Evolutionary conservation across 1,140 invertebrate genomes (phyloP).

Genomic region (Hycleus phaleratus): DNA sequence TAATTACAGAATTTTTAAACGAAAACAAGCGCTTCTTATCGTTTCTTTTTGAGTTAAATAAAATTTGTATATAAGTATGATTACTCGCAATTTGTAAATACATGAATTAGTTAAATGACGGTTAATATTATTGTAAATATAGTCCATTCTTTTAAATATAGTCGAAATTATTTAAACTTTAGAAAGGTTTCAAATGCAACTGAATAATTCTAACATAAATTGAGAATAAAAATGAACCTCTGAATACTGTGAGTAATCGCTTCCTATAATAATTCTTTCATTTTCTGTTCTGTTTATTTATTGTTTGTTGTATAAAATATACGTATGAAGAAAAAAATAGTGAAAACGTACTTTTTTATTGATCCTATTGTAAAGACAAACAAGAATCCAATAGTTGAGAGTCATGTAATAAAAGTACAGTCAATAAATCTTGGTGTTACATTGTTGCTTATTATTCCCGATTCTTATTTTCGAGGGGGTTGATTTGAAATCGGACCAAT

Average conservation of each 20-base stretch:
- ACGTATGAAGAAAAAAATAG: conserved; percentile 3
- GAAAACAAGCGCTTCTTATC: too few relatives aligned
- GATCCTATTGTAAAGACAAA: conserved; percentile 20
- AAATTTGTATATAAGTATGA: conserved; percentile 9
- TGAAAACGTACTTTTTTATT: conserved; percentile 20
- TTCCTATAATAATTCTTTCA: conserved; percentile 14
- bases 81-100: conserved; percentile 9
- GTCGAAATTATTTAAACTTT: conserved; percentile 3
- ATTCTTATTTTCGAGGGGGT: too few relatives aligned
- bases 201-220: conserved; percentile 11
- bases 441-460: conserved; percentile 2
- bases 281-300: background rate
- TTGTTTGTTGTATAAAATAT: conserved; percentile 9
- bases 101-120: background rate
- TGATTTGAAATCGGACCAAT: too few relatives aligned
- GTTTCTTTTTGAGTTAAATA: background rate
- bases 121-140: conserved; percentile 12
- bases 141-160: conserved; percentile 13
- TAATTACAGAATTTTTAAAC: too few relatives aligned
- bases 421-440: conserved; percentile 29
- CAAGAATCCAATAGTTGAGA: conserved; percentile 14
- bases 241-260: conserved; percentile 17
- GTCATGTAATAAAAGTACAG: conserved; percentile 28
- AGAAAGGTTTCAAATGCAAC: conserved; percentile 17
- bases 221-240: background rate